Evolutionary conservation across 2,797 vertebrate genomes (phyloP), one percentile per base, ranked within the genome.

Genomic region (Pachyuromys duprasi): DNA sequence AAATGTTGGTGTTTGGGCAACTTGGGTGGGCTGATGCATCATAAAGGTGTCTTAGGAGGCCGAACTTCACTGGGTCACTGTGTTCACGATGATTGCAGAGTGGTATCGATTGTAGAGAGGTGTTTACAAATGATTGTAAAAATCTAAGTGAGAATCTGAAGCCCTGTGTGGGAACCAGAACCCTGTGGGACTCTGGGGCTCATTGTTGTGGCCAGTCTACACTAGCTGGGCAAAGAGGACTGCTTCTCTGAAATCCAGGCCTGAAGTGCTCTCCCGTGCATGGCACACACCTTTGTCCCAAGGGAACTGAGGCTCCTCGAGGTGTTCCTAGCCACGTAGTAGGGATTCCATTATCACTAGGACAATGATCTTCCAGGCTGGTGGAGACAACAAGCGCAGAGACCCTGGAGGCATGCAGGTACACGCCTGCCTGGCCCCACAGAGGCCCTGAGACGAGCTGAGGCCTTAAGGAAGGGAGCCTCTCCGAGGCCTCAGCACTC

Each of bases 241-340:
- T 45, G 67, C 84, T 94, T 69, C 22, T 45, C 62, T 2, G 1
- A 11, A 36, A 15, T 60, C 5, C 12, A 24, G 67, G 49, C 45
- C 13, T 12, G 0, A 4, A 3, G 13, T 42, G 17, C 15, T 26
- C 0, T 14, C 24, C 5, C 12, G 33, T 15, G 9, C 7, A 18
- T 2, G 5, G 6, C 49, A 17, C n/a, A 53, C 36, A 8, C 5
- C 62, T 67, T 63, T 87, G 31, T 39, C 65, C 70, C 5, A n/a
- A 39, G 57, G 39, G 3, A 69, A 63, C 2, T 5, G 33, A 86
- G 65, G 65, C n/a, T 55, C 67, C 33, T 88, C 11, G 26, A 1
- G 72, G 53, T 45, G 3, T 45, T 57, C 78, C 4, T 13, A 13
- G 31, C 9, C 24, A 2, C 0, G 18, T 42, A 3, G 79, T 69